phyloP scores from a whole-genome alignment of 2,888 invertebrate genomes.

The Drosophila recens region DNA sequence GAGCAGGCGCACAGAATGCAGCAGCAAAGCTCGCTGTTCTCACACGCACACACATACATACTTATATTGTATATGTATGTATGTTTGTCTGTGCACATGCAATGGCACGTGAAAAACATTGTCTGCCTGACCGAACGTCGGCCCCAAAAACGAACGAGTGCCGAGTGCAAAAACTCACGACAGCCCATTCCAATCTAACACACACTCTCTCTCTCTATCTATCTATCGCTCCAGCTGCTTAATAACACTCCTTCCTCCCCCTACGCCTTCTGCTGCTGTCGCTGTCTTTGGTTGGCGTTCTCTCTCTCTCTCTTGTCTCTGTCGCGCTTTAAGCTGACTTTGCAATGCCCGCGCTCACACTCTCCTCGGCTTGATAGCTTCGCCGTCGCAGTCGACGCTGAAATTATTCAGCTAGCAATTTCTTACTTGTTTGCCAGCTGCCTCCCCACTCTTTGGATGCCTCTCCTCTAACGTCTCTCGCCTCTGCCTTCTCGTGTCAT shows the following conservation, averaged over 20 bases:
- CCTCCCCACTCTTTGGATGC: background rate
- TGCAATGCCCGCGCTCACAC: constrained; percentile 36
- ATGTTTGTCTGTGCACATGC: constrained; percentile 64
- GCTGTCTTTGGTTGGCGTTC: background rate
- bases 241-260: background rate
- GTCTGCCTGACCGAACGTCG: constrained; percentile 70
- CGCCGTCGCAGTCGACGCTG: constrained; percentile 31
- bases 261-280: constrained; percentile 5
- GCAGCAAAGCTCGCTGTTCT: constrained; percentile 1
- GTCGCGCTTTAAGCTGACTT: constrained; percentile 60
- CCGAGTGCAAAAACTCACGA: constrained; percentile 22
- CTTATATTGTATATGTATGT: constrained; percentile 6
- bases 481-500: constrained; percentile 41
- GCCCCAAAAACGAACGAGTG: constrained; percentile 36
- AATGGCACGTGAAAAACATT: constrained; percentile 77
- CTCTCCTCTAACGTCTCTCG: background rate
- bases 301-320: constrained; percentile 37
- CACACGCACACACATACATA: background rate
- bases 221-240: too few relatives aligned
- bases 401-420: constrained; percentile 75
- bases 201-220: background rate
- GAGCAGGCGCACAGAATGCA: constrained; percentile 79
- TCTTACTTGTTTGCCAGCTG: constrained; percentile 50
- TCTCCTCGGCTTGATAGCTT: constrained; percentile 41
- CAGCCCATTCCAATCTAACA: constrained; percentile 10